Percentiles rank a stretch among this genome's conserved stretches.
Conservation (phyloP, 2,797 vertebrate species). For the Psittacula derbiana region DNA sequence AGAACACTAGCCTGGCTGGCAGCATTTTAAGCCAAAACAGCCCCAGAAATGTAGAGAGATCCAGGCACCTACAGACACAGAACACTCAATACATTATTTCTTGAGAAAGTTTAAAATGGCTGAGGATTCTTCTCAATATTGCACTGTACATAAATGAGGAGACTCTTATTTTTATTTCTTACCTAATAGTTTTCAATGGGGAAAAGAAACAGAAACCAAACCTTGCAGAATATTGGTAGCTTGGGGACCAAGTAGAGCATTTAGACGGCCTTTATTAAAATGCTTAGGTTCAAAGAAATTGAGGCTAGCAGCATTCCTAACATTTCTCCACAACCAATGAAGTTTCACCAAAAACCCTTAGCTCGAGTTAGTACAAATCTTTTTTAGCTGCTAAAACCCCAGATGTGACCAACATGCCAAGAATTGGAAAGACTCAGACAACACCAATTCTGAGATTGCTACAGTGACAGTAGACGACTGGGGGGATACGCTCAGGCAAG, state of each 20-base stretch:
- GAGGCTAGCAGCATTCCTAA: neutral
- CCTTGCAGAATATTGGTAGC: neutral
- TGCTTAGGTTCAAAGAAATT: neutral
- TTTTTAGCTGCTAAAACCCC: neutral
- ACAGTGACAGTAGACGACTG: rapidly evolving
- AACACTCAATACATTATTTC: neutral
- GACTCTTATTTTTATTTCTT: neutral
- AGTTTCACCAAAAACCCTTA: neutral
- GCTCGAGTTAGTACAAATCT: neutral
- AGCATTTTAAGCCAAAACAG: neutral
- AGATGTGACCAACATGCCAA: neutral
- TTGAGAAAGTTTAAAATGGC: neutral
- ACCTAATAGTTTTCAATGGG: neutral
- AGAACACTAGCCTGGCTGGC: neutral
- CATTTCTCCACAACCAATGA: neutral
- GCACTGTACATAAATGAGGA: neutral
- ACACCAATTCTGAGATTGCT: neutral
- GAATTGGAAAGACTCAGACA: rapidly evolving
- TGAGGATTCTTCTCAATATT: neutral
- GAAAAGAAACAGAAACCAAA: neutral
- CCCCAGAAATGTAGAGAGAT: neutral
- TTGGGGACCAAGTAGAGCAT: neutral
- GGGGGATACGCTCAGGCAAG: neutral
- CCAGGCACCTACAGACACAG: neutral
- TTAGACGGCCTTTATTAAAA: neutral